Conservation (phyloP, 2,797 vertebrate species). For the Onychomys torridus region DNA sequence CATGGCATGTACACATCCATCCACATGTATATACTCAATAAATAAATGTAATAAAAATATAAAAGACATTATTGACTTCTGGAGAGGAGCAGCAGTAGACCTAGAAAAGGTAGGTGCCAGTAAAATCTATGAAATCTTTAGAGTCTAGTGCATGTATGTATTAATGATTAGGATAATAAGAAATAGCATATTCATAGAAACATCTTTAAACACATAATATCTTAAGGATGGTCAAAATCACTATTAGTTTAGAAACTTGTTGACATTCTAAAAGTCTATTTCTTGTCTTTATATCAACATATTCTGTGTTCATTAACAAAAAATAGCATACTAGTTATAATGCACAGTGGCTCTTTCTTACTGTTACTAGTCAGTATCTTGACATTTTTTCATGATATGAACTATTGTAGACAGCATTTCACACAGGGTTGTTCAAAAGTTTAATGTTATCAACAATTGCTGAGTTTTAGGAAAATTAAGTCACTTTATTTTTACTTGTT, state of each 20-base stretch:
- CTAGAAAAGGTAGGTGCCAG: not conserved
- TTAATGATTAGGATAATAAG: not conserved
- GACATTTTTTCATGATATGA: no score
- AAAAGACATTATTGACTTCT: not conserved
- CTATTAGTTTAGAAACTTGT: not conserved
- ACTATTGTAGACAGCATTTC: not conserved
- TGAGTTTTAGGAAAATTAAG: not conserved
- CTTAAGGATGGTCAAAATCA: not conserved
- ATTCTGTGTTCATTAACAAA: not conserved
- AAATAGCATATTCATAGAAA: not conserved
- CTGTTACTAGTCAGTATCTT: not conserved
- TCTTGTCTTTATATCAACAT: not conserved
- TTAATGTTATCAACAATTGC: not conserved
- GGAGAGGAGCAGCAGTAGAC: not conserved
- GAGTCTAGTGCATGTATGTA: not conserved
- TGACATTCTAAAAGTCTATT: not conserved
- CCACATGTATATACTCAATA: not conserved
- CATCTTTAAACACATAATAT: not conserved
- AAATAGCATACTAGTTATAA: not conserved
- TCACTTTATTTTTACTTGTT: not conserved
- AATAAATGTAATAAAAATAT: not conserved
- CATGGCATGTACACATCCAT: fast-evolving
- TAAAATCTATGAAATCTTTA: not conserved
- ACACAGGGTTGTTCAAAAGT: not conserved
- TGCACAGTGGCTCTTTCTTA: not conserved